A percentile compares a stretch with the other conserved stretches of the same genome.
These are phyloP conservation scores for Bradypodion ventrale DNA, from an alignment of 2,797 vertebrate species.

Conservation along the genomic window DNA sequence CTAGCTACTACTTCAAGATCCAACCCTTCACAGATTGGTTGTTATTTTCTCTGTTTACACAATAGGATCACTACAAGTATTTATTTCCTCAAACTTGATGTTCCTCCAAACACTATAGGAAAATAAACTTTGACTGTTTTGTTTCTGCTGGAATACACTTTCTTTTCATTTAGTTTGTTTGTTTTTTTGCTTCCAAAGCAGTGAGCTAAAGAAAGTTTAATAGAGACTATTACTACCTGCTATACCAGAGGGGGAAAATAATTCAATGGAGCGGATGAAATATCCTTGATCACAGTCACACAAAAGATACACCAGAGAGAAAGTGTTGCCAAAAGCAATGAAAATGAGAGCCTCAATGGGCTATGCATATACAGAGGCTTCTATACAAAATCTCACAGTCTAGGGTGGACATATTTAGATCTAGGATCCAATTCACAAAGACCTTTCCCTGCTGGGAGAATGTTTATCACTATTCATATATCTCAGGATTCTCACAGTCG, in stretches of 20 bases:
- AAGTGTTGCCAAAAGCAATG: neutral
- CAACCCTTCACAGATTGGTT: neutral
- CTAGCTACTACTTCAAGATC: neutral
- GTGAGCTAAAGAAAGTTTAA: neutral
- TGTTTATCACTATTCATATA: neutral
- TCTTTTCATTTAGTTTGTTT: neutral
- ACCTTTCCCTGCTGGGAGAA: neutral
- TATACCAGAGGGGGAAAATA: neutral
- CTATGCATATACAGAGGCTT: neutral
- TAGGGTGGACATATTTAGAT: neutral
- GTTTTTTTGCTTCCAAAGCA: neutral
- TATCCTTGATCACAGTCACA: neutral
- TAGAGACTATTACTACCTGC: neutral
- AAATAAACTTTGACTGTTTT: neutral
- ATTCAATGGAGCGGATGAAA: constrained; percentile 14
- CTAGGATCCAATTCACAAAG: neutral
- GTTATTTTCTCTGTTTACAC: constrained; percentile 17
- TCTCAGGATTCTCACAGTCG: neutral
- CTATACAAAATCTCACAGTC: neutral
- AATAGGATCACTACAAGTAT: neutral
- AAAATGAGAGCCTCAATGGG: neutral
- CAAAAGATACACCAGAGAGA: constrained; percentile 3
- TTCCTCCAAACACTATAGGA: constrained; percentile 4
- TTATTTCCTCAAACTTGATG: constrained; percentile 12
- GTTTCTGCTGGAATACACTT: neutral